Conservation (phyloP, 2,797 vertebrate genomes). For the Enteromius paludinosus region DNA sequence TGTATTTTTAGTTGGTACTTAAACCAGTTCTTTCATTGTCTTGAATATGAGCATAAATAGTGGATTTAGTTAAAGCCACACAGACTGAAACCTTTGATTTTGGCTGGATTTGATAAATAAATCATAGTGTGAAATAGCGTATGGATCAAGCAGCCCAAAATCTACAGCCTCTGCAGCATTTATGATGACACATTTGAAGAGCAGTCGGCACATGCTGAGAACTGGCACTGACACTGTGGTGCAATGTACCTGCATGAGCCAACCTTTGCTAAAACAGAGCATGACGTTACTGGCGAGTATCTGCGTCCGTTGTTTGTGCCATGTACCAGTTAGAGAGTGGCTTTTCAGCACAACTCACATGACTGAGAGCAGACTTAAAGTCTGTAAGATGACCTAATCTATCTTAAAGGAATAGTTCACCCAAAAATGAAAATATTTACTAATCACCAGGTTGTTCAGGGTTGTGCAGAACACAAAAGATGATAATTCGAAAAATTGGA, state of each 20-base stretch:
- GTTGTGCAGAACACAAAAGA: background rate
- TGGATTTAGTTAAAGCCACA: background rate
- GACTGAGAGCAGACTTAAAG: background rate
- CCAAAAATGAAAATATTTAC: background rate
- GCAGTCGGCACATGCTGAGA: conserved; percentile 10
- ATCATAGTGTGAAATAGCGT: conserved; percentile 11
- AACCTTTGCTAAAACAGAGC: background rate
- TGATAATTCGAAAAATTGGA: background rate
- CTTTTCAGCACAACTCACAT: conserved; percentile 1
- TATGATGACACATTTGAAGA: conserved; percentile 29
- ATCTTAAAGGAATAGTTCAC: background rate
- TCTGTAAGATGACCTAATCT: background rate
- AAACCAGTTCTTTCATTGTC: background rate
- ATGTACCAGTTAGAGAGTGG: conserved; percentile 9
- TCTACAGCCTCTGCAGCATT: conserved; percentile 12
- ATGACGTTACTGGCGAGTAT: conserved; percentile 19
- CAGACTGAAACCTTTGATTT: conserved; percentile 15
- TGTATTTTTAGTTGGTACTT: background rate
- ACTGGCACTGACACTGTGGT: conserved; percentile 23
- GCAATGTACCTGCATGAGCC: conserved; percentile 24
- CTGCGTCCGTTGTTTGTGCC: background rate
- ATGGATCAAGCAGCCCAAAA: conserved; percentile 19
- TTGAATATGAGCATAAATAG: background rate
- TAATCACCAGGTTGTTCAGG: background rate
- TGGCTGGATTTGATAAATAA: conserved; percentile 15